Conservation (phyloP, 2,113 vertebrate genomes). For the Trogon melanurus region DNA sequence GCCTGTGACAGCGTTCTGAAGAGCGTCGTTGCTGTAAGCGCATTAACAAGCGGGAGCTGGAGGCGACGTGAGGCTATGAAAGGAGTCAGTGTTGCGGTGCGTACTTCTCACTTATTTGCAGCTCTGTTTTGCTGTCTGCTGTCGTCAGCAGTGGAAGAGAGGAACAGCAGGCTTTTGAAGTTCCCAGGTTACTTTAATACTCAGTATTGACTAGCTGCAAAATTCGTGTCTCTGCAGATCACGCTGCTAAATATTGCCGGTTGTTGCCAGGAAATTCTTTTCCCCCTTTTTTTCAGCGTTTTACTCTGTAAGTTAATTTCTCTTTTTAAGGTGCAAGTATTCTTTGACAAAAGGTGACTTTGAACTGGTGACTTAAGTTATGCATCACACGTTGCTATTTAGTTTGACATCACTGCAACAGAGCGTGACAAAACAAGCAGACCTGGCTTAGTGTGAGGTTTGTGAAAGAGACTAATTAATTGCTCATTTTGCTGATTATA, state of each 20-base stretch:
- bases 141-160: not conserved
- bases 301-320: not conserved
- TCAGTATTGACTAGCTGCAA: not conserved
- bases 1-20: not conserved
- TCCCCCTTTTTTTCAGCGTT: not conserved
- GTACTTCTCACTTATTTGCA: not conserved
- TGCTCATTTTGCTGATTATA: not conserved
- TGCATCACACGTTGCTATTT: not conserved
- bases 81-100: not conserved
- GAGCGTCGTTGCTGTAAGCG: not conserved
- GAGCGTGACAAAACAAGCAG: not conserved
- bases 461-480: not conserved
- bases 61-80: fast-evolving
- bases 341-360: not conserved
- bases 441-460: not conserved
- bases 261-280: not conserved
- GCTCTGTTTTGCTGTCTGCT: slow-evolving; percentile 23
- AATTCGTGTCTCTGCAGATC: not conserved
- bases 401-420: not conserved
- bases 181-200: not conserved
- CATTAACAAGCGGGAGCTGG: not conserved
- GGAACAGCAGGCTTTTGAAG: not conserved
- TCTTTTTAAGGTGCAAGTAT: not conserved
- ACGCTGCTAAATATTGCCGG: not conserved
- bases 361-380: not conserved